These are phyloP conservation scores for Cosmorhoe ocellata DNA, from an alignment of 2,888 invertebrate genomes.

Conservation along the genomic window DNA sequence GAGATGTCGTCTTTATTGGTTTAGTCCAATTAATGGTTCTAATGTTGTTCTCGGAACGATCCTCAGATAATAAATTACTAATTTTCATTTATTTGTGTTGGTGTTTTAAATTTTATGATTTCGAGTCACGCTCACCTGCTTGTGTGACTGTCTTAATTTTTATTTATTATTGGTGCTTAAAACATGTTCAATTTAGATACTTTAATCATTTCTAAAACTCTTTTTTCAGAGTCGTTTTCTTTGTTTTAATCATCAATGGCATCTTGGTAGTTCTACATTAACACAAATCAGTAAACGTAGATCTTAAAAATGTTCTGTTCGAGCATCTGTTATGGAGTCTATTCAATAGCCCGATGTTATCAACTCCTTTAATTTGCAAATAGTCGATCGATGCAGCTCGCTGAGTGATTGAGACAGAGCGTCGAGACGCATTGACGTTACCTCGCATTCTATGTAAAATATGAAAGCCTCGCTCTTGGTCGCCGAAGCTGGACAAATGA, in stretches of 20 bases:
- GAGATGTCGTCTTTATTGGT: slow-evolving; percentile 78
- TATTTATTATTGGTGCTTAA: slow-evolving; percentile 31
- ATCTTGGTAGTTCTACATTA: slow-evolving; percentile 9
- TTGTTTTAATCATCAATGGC: background rate
- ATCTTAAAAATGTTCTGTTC: slow-evolving; percentile 21
- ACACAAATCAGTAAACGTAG: slow-evolving; percentile 4
- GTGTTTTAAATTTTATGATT: slow-evolving; percentile 34
- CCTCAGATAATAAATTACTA: slow-evolving; percentile 62
- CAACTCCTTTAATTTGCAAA: slow-evolving; percentile 72
- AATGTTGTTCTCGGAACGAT: slow-evolving; percentile 65
- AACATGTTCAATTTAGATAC: slow-evolving; percentile 13
- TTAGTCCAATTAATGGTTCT: slow-evolving; percentile 77
- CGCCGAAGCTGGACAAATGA: slow-evolving; percentile 45
- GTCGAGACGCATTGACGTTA: slow-evolving; percentile 64
- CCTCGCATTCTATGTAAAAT: slow-evolving; percentile 80
- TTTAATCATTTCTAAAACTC: background rate
- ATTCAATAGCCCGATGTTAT: slow-evolving; percentile 49
- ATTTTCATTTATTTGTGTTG: slow-evolving; percentile 56
- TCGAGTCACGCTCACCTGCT: slow-evolving; percentile 35
- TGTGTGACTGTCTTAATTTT: slow-evolving; percentile 24
- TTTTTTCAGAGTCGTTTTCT: background rate
- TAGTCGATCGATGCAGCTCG: slow-evolving; percentile 56
- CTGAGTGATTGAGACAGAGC: slow-evolving; percentile 75
- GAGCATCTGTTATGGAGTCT: slow-evolving; percentile 27
- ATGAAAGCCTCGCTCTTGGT: slow-evolving; percentile 65